Evolutionary conservation across 2,888 invertebrate genomes (phyloP).

Genomic region (Chymomyza amoena): DNA sequence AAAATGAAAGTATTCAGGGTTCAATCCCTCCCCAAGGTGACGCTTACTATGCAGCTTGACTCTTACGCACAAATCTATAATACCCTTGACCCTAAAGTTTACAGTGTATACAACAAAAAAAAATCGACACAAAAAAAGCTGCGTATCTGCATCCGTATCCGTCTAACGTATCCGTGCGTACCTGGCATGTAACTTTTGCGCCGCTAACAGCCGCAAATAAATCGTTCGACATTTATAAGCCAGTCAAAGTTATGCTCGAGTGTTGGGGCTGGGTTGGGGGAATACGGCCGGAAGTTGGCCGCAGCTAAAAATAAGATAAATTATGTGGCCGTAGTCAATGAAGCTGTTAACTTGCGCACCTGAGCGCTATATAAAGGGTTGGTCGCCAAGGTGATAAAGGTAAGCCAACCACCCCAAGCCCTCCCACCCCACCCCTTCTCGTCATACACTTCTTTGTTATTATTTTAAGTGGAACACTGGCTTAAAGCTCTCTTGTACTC

Average conservation of each 20-base stretch:
- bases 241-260: constrained; percentile 70
- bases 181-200: neutral
- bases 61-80: too few species aligned
- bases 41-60: too few species aligned
- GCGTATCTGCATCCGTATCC: neutral
- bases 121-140: too few species aligned
- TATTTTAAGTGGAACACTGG: neutral
- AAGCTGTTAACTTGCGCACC: constrained; percentile 71
- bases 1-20: too few species aligned
- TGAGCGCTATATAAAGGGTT: constrained; percentile 21
- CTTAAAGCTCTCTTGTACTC: constrained; percentile 17
- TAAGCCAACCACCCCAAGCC: neutral
- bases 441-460: constrained; percentile 3
- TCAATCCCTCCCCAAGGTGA: too few species aligned
- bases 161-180: neutral
- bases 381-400: neutral
- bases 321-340: constrained; percentile 68
- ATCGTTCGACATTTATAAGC: constrained; percentile 72
- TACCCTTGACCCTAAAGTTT: too few species aligned
- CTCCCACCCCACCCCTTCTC: too few species aligned
- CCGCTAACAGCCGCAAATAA: constrained; percentile 64
- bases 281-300: neutral
- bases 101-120: too few species aligned
- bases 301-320: constrained; percentile 70
- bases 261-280: constrained; percentile 13